A percentile compares a stretch with the other conserved stretches of the same genome.
Evolutionary conservation across 1,140 invertebrate species (phyloP).

Genomic region (Zaprionus ornatus): DNA sequence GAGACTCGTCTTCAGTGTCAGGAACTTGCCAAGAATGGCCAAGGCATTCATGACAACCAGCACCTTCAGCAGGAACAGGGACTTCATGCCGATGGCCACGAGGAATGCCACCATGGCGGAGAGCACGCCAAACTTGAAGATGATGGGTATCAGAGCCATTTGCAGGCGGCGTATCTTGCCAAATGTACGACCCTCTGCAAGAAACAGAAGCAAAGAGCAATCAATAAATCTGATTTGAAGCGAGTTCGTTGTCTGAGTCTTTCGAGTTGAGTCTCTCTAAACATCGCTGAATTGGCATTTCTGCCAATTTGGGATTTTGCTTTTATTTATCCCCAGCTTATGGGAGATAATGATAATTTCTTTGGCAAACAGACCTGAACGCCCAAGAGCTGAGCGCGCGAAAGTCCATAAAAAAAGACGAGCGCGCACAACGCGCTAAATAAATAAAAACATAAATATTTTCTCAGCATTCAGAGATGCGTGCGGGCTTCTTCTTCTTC

Average conservation of each 20-base stretch:
- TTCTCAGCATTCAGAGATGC: conserved; percentile 69
- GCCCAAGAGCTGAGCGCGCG: conserved; percentile 41
- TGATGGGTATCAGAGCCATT: conserved; percentile 84
- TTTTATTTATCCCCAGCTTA: conserved; percentile 58
- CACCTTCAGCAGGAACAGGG: conserved; percentile 83
- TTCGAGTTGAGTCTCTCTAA: neutral
- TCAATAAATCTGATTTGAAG: conserved; percentile 11
- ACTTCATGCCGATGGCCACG: conserved; percentile 84
- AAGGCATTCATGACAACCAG: conserved; percentile 76
- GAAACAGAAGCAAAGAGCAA: neutral
- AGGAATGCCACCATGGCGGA: conserved; percentile 84
- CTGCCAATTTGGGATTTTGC: conserved; percentile 23
- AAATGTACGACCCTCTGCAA: conserved; percentile 80
- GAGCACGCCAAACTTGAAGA: conserved; percentile 85
- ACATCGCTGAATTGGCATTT: conserved; percentile 26
- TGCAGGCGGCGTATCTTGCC: conserved; percentile 83
- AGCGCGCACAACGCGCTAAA: conserved; percentile 9
- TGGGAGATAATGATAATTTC: conserved; percentile 58
- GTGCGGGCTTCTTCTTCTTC: conserved; percentile 29
- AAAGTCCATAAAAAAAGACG: conserved; percentile 65
- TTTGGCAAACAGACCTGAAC: conserved; percentile 78
- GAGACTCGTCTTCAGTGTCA: conserved; percentile 68
- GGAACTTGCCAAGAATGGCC: conserved; percentile 76
- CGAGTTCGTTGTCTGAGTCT: conserved; percentile 17
- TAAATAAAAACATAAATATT: conserved; percentile 66